Evolutionary conservation across 2,888 invertebrate genomes (phyloP), one percentile per base, ranked within the genome.

Genomic region (Vandiemenella viatica): DNA sequence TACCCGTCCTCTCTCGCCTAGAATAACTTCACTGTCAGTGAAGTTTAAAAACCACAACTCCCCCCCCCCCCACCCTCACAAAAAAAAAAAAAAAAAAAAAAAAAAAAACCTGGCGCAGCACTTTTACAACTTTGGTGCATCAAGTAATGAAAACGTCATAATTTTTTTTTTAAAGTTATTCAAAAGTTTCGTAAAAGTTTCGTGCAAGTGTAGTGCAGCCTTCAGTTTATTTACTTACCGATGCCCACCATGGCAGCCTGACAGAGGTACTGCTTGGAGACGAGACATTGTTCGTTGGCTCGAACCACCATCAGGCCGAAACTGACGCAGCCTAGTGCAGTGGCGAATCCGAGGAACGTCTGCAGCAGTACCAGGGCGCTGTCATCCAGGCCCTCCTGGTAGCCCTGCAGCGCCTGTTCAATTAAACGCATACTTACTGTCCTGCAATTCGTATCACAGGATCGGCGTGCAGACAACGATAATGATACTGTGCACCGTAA

Each of bases 341-440:
- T 84, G 10, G 90, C 89, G 60, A 91, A 79, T 45, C 92, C 92
- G 60, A 92, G 72, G 67, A 88, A 90, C 5, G 90, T 88, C 69
- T 90, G 89, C 51, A 90, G 69, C 49, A 88, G 72, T 38, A 89
- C 84, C 60, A 89, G 66, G 41, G 87, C 83, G 60, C 83, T 83
- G 57, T 83, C 80, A 62, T 87, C 85, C 56, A 88, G 72, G 46
- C 87, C 87, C 65, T 89, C 88, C 65, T 80, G 78, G 63, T 79
- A 80, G 43, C 86, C 87, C 69, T 88, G 86, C 55, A 85, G 72
- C 47, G 86, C 83, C 89, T 89, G 67, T 44, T 4, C 10, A 32
- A 32, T 26, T 26, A 8, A 6, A 26, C 26, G 13, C 6, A 6
- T 26, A 8, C 26, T 26, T 26, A 8, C 26, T 8, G 6, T 26